phyloP scores from a whole-genome alignment of 2,113 vertebrate genomes.

The Corvus hawaiiensis region DNA sequence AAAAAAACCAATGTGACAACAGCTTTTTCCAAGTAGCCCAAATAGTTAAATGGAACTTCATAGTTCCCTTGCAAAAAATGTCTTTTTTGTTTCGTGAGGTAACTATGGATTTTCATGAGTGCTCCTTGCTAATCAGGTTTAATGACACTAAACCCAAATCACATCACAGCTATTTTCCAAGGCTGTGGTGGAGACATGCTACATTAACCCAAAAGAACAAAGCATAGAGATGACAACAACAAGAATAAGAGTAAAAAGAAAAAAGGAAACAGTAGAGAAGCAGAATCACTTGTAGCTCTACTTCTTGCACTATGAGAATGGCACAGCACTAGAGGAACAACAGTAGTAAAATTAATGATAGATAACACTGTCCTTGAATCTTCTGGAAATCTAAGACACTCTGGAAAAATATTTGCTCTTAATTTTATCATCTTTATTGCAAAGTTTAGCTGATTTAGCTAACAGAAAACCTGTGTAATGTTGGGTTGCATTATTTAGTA shows the following conservation, averaged over 20 bases:
- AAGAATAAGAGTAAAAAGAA: background rate
- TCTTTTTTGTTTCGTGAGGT: constrained; percentile 46
- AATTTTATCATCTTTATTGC: background rate
- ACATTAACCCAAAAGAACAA: constrained; percentile 35
- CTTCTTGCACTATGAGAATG: background rate
- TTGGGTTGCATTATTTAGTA: background rate
- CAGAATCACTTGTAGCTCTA: background rate
- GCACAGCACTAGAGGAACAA: background rate
- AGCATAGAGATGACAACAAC: background rate
- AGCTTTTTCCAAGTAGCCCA: background rate
- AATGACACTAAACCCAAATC: constrained; percentile 61
- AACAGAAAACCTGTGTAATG: background rate
- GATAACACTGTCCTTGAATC: background rate
- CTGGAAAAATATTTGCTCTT: background rate
- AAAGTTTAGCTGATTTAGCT: background rate
- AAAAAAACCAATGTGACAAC: background rate
- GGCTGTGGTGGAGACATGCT: constrained; percentile 25
- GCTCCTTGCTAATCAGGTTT: constrained; percentile 62
- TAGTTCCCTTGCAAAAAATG: background rate
- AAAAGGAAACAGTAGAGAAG: background rate
- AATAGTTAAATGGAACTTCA: background rate
- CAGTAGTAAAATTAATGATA: background rate
- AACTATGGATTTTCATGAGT: constrained; percentile 64
- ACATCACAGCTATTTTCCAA: constrained; percentile 62
- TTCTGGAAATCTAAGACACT: background rate